Percentiles rank a stretch among this genome's conserved stretches.
phyloP scores from a whole-genome alignment of 1,140 invertebrate species.

The Anagrus nilaparvatae region DNA sequence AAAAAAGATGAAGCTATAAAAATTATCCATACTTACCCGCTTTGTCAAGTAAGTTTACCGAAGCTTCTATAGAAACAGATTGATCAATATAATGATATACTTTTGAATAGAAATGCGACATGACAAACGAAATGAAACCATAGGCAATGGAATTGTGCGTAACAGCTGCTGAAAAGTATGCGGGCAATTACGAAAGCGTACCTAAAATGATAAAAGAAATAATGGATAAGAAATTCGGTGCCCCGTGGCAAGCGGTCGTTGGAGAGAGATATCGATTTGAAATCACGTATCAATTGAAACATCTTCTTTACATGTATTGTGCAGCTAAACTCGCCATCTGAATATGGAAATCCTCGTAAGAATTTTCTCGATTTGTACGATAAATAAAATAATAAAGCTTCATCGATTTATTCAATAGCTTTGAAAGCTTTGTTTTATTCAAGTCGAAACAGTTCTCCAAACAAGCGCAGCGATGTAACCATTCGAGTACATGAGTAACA shows the following conservation, averaged over 20 bases:
- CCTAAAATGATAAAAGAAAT: slow-evolving; percentile 89
- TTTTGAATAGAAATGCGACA: slow-evolving; percentile 70
- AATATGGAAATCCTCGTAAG: slow-evolving; percentile 67
- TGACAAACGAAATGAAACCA: slow-evolving; percentile 84
- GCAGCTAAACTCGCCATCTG: slow-evolving; percentile 84
- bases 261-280: slow-evolving; percentile 93
- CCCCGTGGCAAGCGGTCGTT: slow-evolving; percentile 88
- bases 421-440: slow-evolving; percentile 4
- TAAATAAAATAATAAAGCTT: slow-evolving; percentile 12
- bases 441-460: slow-evolving; percentile 58
- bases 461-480: slow-evolving; percentile 81
- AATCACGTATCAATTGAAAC: slow-evolving; percentile 88
- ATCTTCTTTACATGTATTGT: slow-evolving; percentile 89
- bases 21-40: slow-evolving; percentile 38
- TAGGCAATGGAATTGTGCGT: slow-evolving; percentile 87
- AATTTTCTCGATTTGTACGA: slow-evolving; percentile 4
- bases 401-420: not conserved
- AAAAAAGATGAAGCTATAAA: slow-evolving; percentile 39
- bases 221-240: slow-evolving; percentile 93
- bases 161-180: slow-evolving; percentile 85
- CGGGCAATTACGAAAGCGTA: slow-evolving; percentile 60
- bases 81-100: no score
- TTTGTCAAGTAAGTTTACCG: slow-evolving; percentile 37
- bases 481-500: slow-evolving; percentile 87
- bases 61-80: no score